Evolutionary conservation across 2,113 vertebrate genomes (phyloP).

Genomic region (Thryonomys swinderianus): DNA sequence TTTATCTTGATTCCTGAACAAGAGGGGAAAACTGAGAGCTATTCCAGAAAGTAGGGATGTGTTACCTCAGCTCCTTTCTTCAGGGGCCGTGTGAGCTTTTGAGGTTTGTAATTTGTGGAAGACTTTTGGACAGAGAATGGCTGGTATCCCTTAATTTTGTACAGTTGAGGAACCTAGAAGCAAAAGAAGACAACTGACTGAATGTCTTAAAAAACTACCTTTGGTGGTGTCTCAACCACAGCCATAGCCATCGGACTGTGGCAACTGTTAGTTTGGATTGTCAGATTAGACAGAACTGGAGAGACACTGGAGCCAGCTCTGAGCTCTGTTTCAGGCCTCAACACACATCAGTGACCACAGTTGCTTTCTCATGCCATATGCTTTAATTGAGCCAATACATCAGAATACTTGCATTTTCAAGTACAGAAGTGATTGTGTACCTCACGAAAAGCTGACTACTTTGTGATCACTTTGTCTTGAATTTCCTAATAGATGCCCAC

Average conservation of each 20-base stretch:
- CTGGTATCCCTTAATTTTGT: slow-evolving; percentile 89
- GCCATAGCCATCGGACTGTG: not conserved
- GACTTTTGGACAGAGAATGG: slow-evolving; percentile 85
- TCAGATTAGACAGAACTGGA: not conserved
- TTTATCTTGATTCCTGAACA: not conserved
- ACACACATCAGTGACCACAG: not conserved
- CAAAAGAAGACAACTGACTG: slow-evolving; percentile 47
- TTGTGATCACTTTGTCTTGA: slow-evolving; percentile 32
- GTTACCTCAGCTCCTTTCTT: slow-evolving; percentile 90
- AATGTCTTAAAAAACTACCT: not conserved
- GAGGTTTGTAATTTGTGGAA: slow-evolving; percentile 84
- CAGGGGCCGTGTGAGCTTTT: slow-evolving; percentile 84
- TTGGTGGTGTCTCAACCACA: not conserved
- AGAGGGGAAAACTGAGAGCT: not conserved
- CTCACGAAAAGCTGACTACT: not conserved
- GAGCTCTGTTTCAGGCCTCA: not conserved
- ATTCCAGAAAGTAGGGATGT: not conserved
- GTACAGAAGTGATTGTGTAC: not conserved
- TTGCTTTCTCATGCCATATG: not conserved
- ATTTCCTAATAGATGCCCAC: not conserved
- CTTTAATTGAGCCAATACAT: not conserved
- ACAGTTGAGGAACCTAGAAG: slow-evolving; percentile 91
- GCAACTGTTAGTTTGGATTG: not conserved
- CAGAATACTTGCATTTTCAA: slow-evolving; percentile 6
- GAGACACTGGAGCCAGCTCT: not conserved